Evolutionary conservation across 2,797 vertebrate genomes (phyloP).

Genomic region (Poeciliopsis presidionis): DNA sequence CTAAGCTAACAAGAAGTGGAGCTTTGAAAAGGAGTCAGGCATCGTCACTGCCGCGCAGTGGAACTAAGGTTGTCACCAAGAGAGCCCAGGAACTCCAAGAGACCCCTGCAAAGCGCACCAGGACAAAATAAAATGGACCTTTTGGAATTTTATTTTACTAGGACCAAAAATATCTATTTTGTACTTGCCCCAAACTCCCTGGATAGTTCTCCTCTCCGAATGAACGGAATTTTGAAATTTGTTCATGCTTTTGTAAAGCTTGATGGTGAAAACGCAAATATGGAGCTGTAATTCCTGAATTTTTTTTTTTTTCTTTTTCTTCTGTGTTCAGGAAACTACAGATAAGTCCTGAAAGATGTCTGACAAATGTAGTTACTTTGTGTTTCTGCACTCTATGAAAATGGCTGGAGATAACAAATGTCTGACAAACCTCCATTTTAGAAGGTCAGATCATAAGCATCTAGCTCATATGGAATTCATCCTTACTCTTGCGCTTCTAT

Average conservation of each 20-base stretch:
- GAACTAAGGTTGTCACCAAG: constrained; percentile 66
- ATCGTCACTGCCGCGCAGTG: constrained; percentile 49
- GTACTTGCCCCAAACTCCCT: constrained; percentile 40
- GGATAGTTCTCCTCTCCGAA: constrained; percentile 41
- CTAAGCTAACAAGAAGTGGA: constrained; percentile 53
- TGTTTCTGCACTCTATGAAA: constrained; percentile 39
- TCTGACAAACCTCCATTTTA: constrained; percentile 40
- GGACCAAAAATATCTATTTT: constrained; percentile 60
- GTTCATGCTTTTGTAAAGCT: constrained; percentile 57
- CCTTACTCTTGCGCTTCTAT: constrained; percentile 9
- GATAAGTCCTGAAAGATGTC: constrained; percentile 30
- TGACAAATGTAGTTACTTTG: constrained; percentile 39
- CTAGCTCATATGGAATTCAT: constrained; percentile 1
- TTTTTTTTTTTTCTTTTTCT: not conserved
- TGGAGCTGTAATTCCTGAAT: constrained; percentile 38
- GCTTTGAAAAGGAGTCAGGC: constrained; percentile 65
- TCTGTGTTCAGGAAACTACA: constrained; percentile 41
- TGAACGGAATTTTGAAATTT: constrained; percentile 37
- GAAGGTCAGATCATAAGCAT: constrained; percentile 23
- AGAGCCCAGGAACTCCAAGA: constrained; percentile 64
- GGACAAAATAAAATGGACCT: constrained; percentile 71
- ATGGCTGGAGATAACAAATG: constrained; percentile 55
- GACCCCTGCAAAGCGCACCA: constrained; percentile 78
- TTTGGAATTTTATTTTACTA: constrained; percentile 54
- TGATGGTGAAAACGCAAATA: constrained; percentile 48